These are phyloP conservation scores for Pelochelys cantorii DNA, from an alignment of 2,797 vertebrate genomes.

Conservation along the genomic window DNA sequence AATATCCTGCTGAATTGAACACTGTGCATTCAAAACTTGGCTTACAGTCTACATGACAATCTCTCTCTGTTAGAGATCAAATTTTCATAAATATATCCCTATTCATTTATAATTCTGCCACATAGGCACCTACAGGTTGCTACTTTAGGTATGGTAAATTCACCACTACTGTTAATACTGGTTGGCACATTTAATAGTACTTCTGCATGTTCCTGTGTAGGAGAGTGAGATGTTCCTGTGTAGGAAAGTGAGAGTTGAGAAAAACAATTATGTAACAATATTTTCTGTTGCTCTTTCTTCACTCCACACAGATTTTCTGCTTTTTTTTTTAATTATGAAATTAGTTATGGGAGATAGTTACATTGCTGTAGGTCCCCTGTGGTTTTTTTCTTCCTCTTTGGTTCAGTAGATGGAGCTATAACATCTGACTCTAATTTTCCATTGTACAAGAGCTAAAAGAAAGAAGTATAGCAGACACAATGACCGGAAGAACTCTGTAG, in stretches of 20 bases:
- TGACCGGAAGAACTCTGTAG: background rate
- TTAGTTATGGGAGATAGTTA: background rate
- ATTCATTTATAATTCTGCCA: background rate
- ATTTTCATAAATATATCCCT: fast-evolving
- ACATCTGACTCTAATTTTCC: constrained; percentile 2
- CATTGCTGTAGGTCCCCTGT: background rate
- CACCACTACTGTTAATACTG: background rate
- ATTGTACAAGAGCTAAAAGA: background rate
- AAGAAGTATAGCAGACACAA: background rate
- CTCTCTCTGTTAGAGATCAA: background rate
- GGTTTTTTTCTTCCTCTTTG: background rate
- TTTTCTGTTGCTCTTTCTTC: background rate
- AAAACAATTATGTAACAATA: background rate
- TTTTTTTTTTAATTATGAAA: background rate
- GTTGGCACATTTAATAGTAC: background rate
- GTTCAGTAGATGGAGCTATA: constrained; percentile 50
- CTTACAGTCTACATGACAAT: background rate
- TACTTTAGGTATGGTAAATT: background rate
- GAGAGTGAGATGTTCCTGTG: background rate
- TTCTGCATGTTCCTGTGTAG: background rate
- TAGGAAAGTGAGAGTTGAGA: background rate
- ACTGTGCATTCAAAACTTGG: background rate
- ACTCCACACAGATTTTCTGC: background rate
- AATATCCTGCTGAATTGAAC: background rate
- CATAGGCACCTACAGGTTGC: background rate